Evolutionary conservation across 2,888 invertebrate genomes (phyloP), one percentile per base, ranked within the genome.

Genomic region (Automeris io): DNA sequence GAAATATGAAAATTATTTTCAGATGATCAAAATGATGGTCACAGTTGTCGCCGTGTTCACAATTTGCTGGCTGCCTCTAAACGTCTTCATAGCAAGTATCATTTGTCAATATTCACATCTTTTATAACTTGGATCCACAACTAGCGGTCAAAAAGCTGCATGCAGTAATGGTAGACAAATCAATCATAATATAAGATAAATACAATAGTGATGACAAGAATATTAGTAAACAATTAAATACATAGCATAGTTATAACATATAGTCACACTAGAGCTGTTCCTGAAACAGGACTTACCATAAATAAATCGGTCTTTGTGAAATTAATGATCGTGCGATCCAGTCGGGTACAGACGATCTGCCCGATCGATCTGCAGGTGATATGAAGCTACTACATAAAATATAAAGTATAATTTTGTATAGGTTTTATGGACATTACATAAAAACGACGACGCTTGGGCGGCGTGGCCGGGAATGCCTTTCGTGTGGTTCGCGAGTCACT

Each of bases 1-100:
- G 3, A 18, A 32, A n/a, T 19, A 4, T 21, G 21, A 21, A 12
- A 26, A 6, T 33, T 12, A 19, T 32, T 35, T 34, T n/a, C 91
- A 95, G 95, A 94, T 95, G 92, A 91, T 95, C 60, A 95, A 95
- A 80, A 96, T 96, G 95, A 95, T 95, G 93, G 91, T 95, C 50
- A 93, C 91, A 0, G 95, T 95, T 8, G 95, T 96, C 5, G 88
- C 91, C 33, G 93, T 94, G 9, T 96, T 95, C 77, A 93, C 93
- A 2, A 78, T 94, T 22, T 95, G 95, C 70, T 96, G 96, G 96
- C 83, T 96, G 33, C 96, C 95, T 1, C 91, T 93, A 66, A 93
- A 93, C 69, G 49, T 74, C 40, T 69, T 69, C 32, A 70, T 69
- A 53, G 69, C 57, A 64, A 70, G 68, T 68, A 54, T 41, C 25